These are phyloP conservation scores for Echinops telfairi DNA, from an alignment of 2,113 vertebrate genomes.

Conservation along the genomic window DNA sequence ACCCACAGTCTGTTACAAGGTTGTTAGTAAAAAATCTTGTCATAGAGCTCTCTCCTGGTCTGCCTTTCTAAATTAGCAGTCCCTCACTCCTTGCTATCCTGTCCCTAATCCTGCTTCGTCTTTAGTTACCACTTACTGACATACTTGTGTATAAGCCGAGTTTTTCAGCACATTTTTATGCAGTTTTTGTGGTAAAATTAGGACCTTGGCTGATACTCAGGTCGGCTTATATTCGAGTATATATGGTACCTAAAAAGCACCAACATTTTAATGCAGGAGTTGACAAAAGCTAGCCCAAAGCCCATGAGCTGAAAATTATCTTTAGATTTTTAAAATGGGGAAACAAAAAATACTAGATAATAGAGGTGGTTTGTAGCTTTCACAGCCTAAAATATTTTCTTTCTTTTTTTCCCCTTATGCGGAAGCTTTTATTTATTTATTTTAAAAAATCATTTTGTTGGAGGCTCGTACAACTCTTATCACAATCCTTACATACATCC, in stretches of 20 bases:
- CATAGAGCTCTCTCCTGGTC: no score
- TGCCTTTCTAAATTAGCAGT: neutral
- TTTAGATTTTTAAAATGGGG: constrained; percentile 26
- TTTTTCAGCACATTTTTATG: no score
- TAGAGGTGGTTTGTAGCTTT: neutral
- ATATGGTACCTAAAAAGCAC: neutral
- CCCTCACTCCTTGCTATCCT: neutral
- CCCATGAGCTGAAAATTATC: neutral
- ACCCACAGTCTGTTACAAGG: neutral
- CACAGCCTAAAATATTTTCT: constrained; percentile 12
- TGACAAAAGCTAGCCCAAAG: neutral
- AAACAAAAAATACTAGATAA: constrained; percentile 31
- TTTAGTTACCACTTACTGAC: neutral
- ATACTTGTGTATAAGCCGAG: no score
- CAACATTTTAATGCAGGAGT: constrained; percentile 1
- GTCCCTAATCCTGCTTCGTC: constrained; percentile 31
- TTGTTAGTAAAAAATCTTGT: constrained; percentile 23
- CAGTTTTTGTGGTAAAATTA: no score
- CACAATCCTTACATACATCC: no score
- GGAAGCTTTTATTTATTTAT: no score
- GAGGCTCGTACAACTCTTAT: no score
- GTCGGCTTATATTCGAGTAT: no score
- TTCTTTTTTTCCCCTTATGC: no score
- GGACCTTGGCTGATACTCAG: no score
- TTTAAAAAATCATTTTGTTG: no score